Conservation (phyloP, 2,113 vertebrate species). For the Varanus salvator region DNA sequence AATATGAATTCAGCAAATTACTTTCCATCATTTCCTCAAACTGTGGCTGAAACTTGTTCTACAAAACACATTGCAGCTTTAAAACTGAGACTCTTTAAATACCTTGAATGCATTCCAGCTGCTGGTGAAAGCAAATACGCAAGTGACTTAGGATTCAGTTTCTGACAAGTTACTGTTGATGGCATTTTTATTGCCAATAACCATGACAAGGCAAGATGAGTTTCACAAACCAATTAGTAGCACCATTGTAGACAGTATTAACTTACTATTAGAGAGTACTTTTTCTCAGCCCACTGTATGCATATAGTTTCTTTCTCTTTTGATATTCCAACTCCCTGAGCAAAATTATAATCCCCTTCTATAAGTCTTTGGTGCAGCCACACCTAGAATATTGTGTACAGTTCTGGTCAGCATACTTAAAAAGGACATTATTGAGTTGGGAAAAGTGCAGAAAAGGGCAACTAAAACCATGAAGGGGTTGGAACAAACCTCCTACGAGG, state of each 20-base stretch:
- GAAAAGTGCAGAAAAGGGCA: no score
- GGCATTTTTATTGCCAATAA: not conserved
- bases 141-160: not conserved
- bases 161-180: not conserved
- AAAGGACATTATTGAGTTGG: no score
- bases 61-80: not conserved
- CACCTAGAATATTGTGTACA: no score
- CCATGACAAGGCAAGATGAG: not conserved
- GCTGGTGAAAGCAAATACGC: not conserved
- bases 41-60: not conserved
- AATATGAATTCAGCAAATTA: not conserved
- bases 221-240: not conserved
- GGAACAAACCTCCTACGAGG: no score
- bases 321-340: not conserved
- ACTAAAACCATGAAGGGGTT: no score
- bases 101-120: not conserved
- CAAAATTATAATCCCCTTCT: not conserved
- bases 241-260: not conserved
- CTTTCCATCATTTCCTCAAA: not conserved
- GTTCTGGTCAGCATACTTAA: no score
- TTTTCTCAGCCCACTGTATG: not conserved
- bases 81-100: not conserved
- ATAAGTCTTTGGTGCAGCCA: no score
- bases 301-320: not conserved
- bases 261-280: not conserved